Base-by-base conservation (phyloP, 2,888 invertebrate genomes). In the Agrenia bidenticulata region DNA sequence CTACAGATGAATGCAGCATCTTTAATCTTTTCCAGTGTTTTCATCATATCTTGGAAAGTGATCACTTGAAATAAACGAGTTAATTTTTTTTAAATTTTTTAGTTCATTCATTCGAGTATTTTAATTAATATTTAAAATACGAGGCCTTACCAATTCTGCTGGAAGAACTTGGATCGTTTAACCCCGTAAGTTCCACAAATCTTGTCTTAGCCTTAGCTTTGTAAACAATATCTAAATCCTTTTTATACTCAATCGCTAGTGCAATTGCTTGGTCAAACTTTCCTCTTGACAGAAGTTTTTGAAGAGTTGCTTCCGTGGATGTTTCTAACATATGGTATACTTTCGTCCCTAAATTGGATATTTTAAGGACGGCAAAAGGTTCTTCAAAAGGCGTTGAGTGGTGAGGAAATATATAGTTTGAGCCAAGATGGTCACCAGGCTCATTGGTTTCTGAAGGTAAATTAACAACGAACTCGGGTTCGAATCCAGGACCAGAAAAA, bases 251-350 rank as follows among this genome's bases (percentile, higher is more conserved):
- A n/a, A 32, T 27, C 2, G 73, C 71, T 5, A 75, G 63, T 24
- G 53, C 61, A 32, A 65, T 58, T 0, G 75, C 75, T 50, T 74
- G 66, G n/a, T 61, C 50, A 61, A 70, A 75, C 9, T 69, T 67
- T 23, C 75, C 71, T 49, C 69, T 69, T 7, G 66, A 45, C n/a
- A 75, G n/a, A 2, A 75, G 55, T 49, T 73, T 73, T 26, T 74
- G 73, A 7, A 75, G 51, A 0, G 73, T 74, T 4, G 64, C 60
- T 49, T 75, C 75, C 0, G 72, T 74, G 15, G 73, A 73, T 0
- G 72, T 70, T 55, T 75, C 73, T n/a, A 63, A 24, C 60, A 76
- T 72, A n/a, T 73, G 61, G 41, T 64, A 73, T 11, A 76, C 37
- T 4, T 58, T 60, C 11, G 63, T 54, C 2, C 56, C 62, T 1